Percentiles rank a stretch among this genome's conserved stretches.
Evolutionary conservation across 2,888 invertebrate genomes (phyloP).

Genomic region (Phyto melanocephala): DNA sequence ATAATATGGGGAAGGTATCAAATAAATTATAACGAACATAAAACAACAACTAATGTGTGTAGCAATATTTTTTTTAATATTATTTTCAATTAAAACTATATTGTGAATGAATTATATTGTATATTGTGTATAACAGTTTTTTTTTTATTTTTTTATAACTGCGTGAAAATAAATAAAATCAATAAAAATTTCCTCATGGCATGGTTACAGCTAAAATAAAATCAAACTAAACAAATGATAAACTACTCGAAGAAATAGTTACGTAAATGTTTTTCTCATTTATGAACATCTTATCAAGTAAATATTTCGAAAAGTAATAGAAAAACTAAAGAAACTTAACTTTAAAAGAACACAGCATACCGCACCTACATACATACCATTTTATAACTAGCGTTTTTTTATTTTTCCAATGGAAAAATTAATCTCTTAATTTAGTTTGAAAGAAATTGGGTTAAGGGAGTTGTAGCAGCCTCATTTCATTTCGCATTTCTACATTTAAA

Average conservation of each 20-base stretch:
- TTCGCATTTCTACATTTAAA: no score
- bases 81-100: no score
- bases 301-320: background rate
- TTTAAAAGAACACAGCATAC: background rate
- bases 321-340: background rate
- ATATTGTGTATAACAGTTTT: no score
- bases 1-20: no score
- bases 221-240: background rate
- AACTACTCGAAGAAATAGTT: background rate
- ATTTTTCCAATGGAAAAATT: background rate
- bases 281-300: constrained; percentile 4
- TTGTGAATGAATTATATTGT: no score
- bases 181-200: no score
- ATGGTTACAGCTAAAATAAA: background rate
- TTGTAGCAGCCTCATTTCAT: background rate
- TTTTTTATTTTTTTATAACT: no score
- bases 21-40: no score
- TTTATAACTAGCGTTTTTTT: background rate
- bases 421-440: background rate
- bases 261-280: constrained; percentile 28
- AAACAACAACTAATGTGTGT: no score
- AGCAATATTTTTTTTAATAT: no score
- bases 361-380: background rate
- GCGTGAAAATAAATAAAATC: no score
- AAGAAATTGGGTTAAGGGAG: background rate